Evolutionary conservation across 2,888 invertebrate genomes (phyloP), one percentile per base, ranked within the genome.

Genomic region (Protophormia terraenovae): DNA sequence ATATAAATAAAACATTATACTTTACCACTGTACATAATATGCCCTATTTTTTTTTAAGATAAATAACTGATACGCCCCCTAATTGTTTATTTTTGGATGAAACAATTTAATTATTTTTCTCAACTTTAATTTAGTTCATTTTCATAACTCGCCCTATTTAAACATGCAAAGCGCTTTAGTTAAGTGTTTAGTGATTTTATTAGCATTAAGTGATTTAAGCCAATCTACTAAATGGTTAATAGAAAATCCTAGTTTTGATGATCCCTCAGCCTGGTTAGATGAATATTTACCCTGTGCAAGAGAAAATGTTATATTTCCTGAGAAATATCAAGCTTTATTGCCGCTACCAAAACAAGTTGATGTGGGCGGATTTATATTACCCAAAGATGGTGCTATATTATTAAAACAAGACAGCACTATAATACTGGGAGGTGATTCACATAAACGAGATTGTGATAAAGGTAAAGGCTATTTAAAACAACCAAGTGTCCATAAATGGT

Each of bases 271-370:
- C 12, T 92, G 92, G 92, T 16, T 89, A 38, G 89, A 89, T 19
- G 88, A 87, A 1, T 88, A 90, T 64, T 19, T 89, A 58, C 92
- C 93, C 0, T 91, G 92, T 75, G 78, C 87, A 0, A 86, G 86
- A 0, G 93, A 93, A 77, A 87, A 90, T 76, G 88, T 92, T 8
- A 87, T 91, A 2, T 93, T 92, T 88, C 92, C 93, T 0, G 86
- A 87, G 58, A 55, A 84, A 22, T 93, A 89, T 87, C 88, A 89
- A 7, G 90, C 92, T 1, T 77, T 91, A 1, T 50, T 92, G 58
- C 89, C 91, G 0, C 22, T 92, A 29, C 90, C 92, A 0, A 6
- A 80, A 2, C 29, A 86, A 1, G 69, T 91, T 1, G 86, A 89
- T 29, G 86, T 90, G 6, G 87, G 84, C 0, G 92, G 92, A 1